Evolutionary conservation across 2,113 vertebrate genomes (phyloP).

Genomic region (Microtus oregoni): DNA sequence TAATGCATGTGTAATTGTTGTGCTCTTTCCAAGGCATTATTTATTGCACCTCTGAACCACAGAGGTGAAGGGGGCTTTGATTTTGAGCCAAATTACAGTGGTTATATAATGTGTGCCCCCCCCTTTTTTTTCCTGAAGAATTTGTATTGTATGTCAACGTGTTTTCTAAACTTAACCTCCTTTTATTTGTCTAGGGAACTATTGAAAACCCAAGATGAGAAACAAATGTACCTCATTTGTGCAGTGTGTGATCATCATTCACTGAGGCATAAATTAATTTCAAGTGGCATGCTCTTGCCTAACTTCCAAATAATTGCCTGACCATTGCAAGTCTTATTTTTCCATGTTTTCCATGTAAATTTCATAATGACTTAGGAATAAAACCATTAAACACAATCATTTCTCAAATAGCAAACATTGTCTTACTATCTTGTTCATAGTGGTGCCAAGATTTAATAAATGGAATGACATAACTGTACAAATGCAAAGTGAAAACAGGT

Average conservation of each 20-base stretch:
- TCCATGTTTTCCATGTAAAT: not conserved
- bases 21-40: constrained; percentile 80
- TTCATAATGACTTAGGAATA: accelerated
- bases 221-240: not conserved
- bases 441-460: not conserved
- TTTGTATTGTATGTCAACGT: constrained; percentile 66
- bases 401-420: not conserved
- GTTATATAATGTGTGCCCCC: constrained; percentile 54
- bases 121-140: constrained; percentile 10
- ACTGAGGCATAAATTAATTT: not conserved
- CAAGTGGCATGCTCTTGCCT: not conserved
- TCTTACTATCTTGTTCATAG: not conserved
- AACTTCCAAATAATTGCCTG: not conserved
- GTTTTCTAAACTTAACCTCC: not conserved
- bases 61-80: constrained; percentile 69
- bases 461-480: not conserved
- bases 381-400: not conserved
- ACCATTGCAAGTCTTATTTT: not conserved
- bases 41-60: constrained; percentile 68
- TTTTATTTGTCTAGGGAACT: not conserved
- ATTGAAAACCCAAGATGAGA: not conserved
- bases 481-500: not conserved
- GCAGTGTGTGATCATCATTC: not conserved
- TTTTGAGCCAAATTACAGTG: constrained; percentile 64
- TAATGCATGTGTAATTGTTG: constrained; percentile 75